A percentile compares a stretch with the other conserved stretches of the same genome.
Conservation (phyloP, 2,113 vertebrate genomes). For the Lucifuga dentata region DNA sequence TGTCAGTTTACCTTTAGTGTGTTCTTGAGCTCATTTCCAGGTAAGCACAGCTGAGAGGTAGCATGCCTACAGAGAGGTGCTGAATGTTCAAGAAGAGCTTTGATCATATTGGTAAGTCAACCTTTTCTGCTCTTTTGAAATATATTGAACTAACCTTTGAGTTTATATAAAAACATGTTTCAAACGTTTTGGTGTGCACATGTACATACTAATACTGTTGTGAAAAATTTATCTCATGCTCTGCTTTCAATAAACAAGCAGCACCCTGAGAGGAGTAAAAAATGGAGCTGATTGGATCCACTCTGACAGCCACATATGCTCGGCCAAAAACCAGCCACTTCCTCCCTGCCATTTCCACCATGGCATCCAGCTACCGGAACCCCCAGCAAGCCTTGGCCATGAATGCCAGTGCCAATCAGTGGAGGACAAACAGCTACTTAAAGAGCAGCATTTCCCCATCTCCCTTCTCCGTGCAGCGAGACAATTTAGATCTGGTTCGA, state of each 20-base stretch:
- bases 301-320: constrained; percentile 81
- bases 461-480: constrained; percentile 75
- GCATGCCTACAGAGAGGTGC: constrained; percentile 3
- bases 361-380: constrained; percentile 87
- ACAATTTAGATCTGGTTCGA: constrained; percentile 78
- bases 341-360: constrained; percentile 88
- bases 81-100: constrained; percentile 4
- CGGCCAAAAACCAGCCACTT: constrained; percentile 85
- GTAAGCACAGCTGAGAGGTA: constrained; percentile 60
- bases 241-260: background rate
- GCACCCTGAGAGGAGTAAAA: constrained; percentile 1
- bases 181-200: no score
- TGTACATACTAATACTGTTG: background rate
- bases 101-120: constrained; percentile 50
- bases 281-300: constrained; percentile 89
- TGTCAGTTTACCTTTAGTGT: constrained; percentile 69
- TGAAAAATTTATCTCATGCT: background rate
- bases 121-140: background rate
- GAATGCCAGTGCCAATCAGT: constrained; percentile 82
- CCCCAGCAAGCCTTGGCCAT: constrained; percentile 75
- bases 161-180: no score
- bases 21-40: constrained; percentile 75
- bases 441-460: constrained; percentile 73
- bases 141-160: background rate
- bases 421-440: constrained; percentile 87